Evolutionary conservation across 2,797 vertebrate genomes (phyloP), one percentile per base, ranked within the genome.

Genomic region (Hapalemur alaotrensis): DNA sequence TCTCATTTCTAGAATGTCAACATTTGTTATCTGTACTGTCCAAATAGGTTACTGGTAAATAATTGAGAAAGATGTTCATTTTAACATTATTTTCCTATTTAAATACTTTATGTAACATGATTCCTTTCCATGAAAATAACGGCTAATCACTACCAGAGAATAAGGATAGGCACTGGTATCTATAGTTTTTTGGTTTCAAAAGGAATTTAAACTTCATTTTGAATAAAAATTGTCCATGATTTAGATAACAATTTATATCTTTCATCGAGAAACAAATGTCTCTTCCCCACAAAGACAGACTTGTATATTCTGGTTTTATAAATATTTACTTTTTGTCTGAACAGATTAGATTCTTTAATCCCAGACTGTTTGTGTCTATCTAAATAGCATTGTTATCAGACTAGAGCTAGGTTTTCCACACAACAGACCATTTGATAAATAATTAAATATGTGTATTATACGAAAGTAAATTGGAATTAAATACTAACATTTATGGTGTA

Each of bases 281-380:
- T 95, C 85, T 98, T 98, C 95, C 92, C 32, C 75, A 91, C 96
- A 96, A 94, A 96, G 96, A 89, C 70, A 92, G 95, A 54, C 80
- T 92, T 97, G 95, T 97, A 78, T 98, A 96, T 96, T 95, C 89
- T 96, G 93, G 63, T 95, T 97, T 93, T 96, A 92, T 98, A 98
- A 98, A 98, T 98, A 98, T 98, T 98, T 98, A 96, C 95, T 97
- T 98, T 97, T 83, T 93, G 87, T 96, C 96, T 98, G 95, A 93
- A 95, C 80, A 97, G 97, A 98, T 98, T 89, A 95, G 72, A 98
- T 98, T 97, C 95, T 96, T 96, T 95, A 86, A 90, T 97, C 97
- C 85, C 88, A 84, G 75, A 96, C 95, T 97, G 96, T 97, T 97
- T 98, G 93, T 93, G 46, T 97, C 97, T 96, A 86, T 97, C 88